Evolutionary conservation across 2,113 vertebrate species (phyloP), one percentile per base, ranked within the genome.

Genomic region (Apodemus speciosus): DNA sequence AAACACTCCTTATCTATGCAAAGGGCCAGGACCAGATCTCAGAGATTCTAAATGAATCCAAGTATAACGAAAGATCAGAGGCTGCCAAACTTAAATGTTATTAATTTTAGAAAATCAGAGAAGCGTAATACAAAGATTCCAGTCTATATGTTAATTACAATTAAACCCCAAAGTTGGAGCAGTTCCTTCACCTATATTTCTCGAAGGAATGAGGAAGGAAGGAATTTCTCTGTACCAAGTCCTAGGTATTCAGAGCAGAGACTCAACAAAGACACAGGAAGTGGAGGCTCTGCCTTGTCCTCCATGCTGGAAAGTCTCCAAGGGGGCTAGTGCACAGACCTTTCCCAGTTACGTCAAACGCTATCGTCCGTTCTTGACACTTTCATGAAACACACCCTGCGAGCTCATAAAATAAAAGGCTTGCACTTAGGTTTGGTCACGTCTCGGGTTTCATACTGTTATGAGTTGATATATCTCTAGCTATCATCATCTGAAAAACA

Each of bases 401-500:
- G 64, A 87, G 35, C 53, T 71, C 79, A 53, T 84, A 30, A 20
- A 85, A 81, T 40, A 10, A 86, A 64, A 25, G 1, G 8, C 6
- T 90, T 66, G 18, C 2, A 60, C n/a, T 4, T n/a, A 75, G 40
- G 68, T 90, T 62, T 80, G 49, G 56, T 43, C 40, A 56, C 85
- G 14, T 81, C 84, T 80, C 60, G 86, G 35, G 27, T 77, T 75
- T 69, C 76, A 68, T 76, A 71, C 68, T 64, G 40, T 90, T 71
- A 23, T 69, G 2, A 25, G 79, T 83, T 79, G 92, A 93, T 71
- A 75, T 77, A 90, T 69, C 89, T 85, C 56, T 92, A 95, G 58
- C 23, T 87, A 75, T 92, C 90, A 94, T 81, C 89, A 92, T 84
- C 85, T 51, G 85, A 95, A 92, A 94, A 91, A 77, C 30, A 92